Percentiles rank a stretch among this genome's conserved stretches.
Evolutionary conservation across 2,888 invertebrate species (phyloP).

Genomic region (Spilarctia lutea): DNA sequence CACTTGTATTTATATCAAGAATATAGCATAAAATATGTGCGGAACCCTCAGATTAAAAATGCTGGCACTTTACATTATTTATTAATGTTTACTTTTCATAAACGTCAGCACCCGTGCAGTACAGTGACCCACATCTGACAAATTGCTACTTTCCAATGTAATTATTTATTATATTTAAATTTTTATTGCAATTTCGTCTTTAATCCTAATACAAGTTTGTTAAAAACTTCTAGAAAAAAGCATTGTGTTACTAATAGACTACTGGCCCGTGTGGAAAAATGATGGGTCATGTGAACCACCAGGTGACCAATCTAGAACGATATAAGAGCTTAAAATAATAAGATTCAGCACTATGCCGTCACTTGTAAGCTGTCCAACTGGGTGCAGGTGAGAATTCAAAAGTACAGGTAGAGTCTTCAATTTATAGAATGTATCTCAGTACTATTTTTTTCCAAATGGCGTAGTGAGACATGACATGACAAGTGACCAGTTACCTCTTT

Average conservation of each 20-base stretch:
- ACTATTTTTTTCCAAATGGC: too few species aligned
- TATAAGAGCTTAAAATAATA: too few species aligned
- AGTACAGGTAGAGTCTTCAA: too few species aligned
- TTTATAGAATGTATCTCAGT: not conserved
- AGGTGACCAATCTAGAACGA: too few species aligned
- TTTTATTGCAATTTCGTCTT: conserved; percentile 53
- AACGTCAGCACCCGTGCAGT: conserved; percentile 59
- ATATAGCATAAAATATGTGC: conserved; percentile 10
- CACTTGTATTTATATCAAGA: not conserved
- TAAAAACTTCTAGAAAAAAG: conserved; percentile 34
- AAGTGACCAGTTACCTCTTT: too few species aligned
- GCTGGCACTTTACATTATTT: conserved; percentile 33
- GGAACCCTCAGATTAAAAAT: conserved; percentile 18
- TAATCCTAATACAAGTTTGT: conserved; percentile 33
- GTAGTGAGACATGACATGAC: too few species aligned
- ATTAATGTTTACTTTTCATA: conserved; percentile 59
- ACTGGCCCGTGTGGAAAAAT: too few species aligned
- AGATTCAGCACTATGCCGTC: too few species aligned
- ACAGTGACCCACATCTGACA: conserved; percentile 63
- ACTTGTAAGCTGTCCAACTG: too few species aligned
- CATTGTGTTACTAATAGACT: conserved; percentile 28
- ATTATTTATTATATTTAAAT: conserved; percentile 55
- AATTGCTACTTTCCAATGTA: conserved; percentile 65
- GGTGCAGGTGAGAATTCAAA: too few species aligned
- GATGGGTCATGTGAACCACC: too few species aligned